Evolutionary conservation across 2,888 invertebrate species (phyloP), one percentile per base, ranked within the genome.

Genomic region (Cryptocheilus praepositus): DNA sequence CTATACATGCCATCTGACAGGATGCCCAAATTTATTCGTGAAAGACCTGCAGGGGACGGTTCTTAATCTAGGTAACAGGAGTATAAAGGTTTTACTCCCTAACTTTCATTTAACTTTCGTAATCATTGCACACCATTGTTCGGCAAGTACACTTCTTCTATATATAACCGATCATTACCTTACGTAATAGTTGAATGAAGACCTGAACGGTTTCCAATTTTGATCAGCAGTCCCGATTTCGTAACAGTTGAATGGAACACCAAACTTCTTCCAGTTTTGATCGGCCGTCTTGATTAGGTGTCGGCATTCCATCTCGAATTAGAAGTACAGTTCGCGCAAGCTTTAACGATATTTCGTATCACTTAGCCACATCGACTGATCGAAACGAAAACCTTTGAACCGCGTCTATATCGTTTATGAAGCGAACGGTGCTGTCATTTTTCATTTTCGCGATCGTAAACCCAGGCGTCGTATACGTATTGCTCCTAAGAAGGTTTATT

Each of bases 61-160:
- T 64, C 65, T 74, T 62, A 51, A 70, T 66, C 46, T 49, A 45
- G 67, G 55, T 56, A 71, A 62, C 53, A 49, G 18, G 51, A 63
- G 55, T 49, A 61, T 60, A 73, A 69, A 74, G 64, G 61, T 55
- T 67, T 62, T 60, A 64, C 56, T 65, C 65, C 62, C 72, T 66
- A 78, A 78, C 78, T 78, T 78, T 78, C 78, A 64, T 76, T 67
- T 61, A 65, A 58, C 79, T 79, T 77, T 79, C 79, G 79, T 52
- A 79, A 79, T 72, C 64, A 62, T 56, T 53, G 46, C 15, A 61
- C 61, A 36, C 67, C 51, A 80, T 80, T 80, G 80, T 80, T 76
- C 67, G 64, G 18, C 64, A 67, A 71, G 67, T 67, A 66, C 70
- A 67, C 54, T 60, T 72, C 69, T 70, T 65, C 60, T 18, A 43